Evolutionary conservation across 2,113 vertebrate genomes (phyloP), one percentile per base, ranked within the genome.

Genomic region (Manacus vitellinus): DNA sequence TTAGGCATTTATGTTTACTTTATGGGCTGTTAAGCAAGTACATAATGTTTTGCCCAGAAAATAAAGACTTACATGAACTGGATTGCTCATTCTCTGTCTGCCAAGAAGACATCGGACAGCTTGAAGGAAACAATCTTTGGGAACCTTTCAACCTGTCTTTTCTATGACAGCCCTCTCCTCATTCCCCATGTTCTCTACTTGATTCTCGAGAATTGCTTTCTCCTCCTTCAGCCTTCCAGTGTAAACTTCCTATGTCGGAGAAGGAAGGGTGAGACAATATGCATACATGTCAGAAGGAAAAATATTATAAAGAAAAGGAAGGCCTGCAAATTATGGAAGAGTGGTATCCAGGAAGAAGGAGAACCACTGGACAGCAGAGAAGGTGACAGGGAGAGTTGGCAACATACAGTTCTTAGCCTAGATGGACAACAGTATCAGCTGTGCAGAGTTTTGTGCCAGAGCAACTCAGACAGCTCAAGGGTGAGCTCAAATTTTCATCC

Each of bases 1-100:
- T 84, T 65, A 86, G 47, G 79, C 76, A 14, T 85, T 96, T 92
- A 58, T 91, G 66, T 93, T 96, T 90, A 80, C 73, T 88, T 95
- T 72, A 92, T 78, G 94, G 73, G 30, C 89, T 85, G 61, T 79
- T 94, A 92, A 93, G n/a, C 70, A 84, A 89, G 37, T 74, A 46
- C 71, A 47, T 55, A 89, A 49, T 5, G 6, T 94, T 95, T 79
- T 73, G 37, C 70, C 37, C 66, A 62, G 77, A 55, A 86, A 84
- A 79, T 41, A 86, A 55, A n/a, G 11, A 59, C 39, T 83, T 88
- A 22, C 6, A 39, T 71, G 68, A 88, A 15, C 52, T 68, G 79
- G 39, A 41, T 61, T 93, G 82, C 55, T 93, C 52, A 35, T 85
- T 88, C 35, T 37, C 17, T 71, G 65, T 30, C 66, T 90, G 92